phyloP scores from a whole-genome alignment of 2,113 vertebrate species.

The Micromys minutus region DNA sequence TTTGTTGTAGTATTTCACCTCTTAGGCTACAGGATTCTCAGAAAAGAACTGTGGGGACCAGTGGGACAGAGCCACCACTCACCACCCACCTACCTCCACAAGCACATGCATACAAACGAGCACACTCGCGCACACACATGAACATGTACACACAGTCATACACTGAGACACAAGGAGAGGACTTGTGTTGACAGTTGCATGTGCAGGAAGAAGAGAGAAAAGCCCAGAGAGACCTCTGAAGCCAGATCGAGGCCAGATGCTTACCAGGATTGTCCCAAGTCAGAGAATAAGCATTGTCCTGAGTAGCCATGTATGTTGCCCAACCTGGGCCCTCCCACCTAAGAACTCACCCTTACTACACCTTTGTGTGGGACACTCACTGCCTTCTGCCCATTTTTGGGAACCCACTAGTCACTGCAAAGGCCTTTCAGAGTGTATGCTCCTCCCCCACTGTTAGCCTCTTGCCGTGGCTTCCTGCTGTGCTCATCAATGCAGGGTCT shows the following conservation, averaged over 20 bases:
- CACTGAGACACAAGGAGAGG: background rate
- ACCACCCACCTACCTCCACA: background rate
- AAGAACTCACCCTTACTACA: background rate
- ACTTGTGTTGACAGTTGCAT: background rate
- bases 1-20: background rate
- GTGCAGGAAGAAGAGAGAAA: background rate
- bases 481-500: background rate
- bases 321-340: background rate
- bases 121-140: background rate
- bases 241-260: background rate
- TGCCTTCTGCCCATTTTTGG: background rate
- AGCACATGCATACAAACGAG: background rate
- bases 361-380: no score
- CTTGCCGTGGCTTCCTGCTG: background rate
- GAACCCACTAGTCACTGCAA: background rate
- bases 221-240: background rate
- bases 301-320: background rate
- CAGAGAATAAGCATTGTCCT: background rate
- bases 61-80: background rate
- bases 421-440: background rate
- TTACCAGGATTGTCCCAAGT: background rate
- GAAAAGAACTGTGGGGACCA: no score
- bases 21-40: background rate
- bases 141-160: no score
- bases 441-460: background rate